phyloP scores from a whole-genome alignment of 2,113 vertebrate genomes.

The Seriola aureovittata region DNA sequence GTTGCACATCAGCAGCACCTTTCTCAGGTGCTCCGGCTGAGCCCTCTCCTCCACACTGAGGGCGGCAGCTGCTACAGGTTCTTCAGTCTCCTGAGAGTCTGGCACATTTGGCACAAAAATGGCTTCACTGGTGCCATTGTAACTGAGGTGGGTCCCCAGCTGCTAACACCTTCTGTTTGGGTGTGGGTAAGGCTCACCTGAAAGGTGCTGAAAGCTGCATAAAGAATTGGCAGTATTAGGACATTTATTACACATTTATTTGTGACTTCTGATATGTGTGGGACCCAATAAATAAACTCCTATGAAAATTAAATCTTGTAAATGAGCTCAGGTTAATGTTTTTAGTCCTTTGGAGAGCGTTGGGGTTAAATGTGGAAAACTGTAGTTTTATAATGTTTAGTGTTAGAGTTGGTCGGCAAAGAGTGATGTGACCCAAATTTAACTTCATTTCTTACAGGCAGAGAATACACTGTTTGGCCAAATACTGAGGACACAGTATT shows the following conservation, averaged over 20 bases:
- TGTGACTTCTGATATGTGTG: too few species aligned
- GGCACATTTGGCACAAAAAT: neutral
- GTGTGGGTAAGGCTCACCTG: neutral
- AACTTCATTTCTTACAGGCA: too few species aligned
- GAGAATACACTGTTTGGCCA: too few species aligned
- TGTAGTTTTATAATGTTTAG: neutral
- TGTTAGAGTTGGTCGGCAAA: neutral
- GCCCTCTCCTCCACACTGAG: neutral
- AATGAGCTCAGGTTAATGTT: too few species aligned
- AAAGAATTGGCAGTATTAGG: neutral
- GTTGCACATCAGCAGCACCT: neutral
- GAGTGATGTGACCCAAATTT: neutral
- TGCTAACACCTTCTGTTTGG: neutral
- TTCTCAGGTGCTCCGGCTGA: slow-evolving; percentile 31
- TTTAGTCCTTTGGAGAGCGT: too few species aligned
- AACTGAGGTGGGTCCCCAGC: slow-evolving; percentile 21
- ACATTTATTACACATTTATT: too few species aligned
- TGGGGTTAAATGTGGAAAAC: neutral
- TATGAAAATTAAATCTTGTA: too few species aligned
- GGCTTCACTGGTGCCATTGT: neutral
- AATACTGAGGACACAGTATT: too few species aligned
- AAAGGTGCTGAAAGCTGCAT: neutral
- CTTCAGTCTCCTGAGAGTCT: slow-evolving; percentile 33
- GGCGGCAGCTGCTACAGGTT: slow-evolving; percentile 17
- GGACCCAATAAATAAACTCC: too few species aligned